Evolutionary conservation across 2,113 vertebrate species (phyloP), one percentile per base, ranked within the genome.

Genomic region (Paralichthys olivaceus): DNA sequence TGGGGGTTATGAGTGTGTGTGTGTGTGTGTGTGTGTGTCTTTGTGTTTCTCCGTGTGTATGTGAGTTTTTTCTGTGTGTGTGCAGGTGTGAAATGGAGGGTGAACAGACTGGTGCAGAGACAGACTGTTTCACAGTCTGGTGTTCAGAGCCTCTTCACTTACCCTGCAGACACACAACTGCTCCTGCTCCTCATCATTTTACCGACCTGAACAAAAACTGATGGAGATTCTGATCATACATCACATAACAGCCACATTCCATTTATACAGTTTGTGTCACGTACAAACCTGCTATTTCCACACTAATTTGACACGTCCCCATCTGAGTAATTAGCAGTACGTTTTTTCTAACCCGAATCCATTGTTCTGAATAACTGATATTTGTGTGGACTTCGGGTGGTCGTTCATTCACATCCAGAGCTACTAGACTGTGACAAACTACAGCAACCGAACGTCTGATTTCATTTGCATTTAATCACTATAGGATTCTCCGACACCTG

Each of bases 401-500:
- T 22, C 43, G 79, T 75, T 79, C 23, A 56, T 76, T 68, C 59
- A 72, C 64, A 29, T 67, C 55, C 12, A 12, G 20, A 81, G 51
- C 70, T 53, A 80, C 72, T 56, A 59, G 84, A 78, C 79, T 85
- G 81, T 87, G 87, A 83, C 75, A 47, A 63, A 45, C 74, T 67
- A 47, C 54, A 77, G 74, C 45, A 79, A 67, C 77, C 67, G 53
- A 72, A 89, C 49, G 69, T 72, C 63, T 43, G 56, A 54, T 81
- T 84, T 85, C 61, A 93, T 94, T 93, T 91, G 77, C 82, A 88
- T 91, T 84, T 81, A 88, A 87, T 92, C 87, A 93, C 80, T 76
- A 63, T 55, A 67, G 54, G 62, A 75, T 71, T 87, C 85, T 88
- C 61, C 81, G 85, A 87, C 92, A 93, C 90, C 92, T 95, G 93